Conservation (phyloP, 1,140 invertebrate species). For the Nylanderia fulva region DNA sequence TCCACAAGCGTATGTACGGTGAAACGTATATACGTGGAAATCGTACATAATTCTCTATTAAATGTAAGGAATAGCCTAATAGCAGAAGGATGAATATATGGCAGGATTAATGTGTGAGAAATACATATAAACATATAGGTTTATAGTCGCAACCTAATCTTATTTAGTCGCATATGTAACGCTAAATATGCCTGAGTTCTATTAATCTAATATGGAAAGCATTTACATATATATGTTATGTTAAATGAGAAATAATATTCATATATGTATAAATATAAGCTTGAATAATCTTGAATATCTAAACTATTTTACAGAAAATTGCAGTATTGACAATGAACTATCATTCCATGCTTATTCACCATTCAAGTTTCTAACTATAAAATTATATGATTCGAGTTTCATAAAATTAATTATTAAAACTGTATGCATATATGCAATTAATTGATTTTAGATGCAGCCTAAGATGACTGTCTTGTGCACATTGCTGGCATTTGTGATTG, state of each 20-base stretch:
- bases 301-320: neutral
- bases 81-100: neutral
- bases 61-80: neutral
- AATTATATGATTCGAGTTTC: neutral
- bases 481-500: constrained; percentile 65
- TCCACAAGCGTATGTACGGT: constrained; percentile 18
- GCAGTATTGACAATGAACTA: too few species aligned
- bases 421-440: neutral
- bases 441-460: constrained; percentile 72
- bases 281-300: neutral
- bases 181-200: neutral
- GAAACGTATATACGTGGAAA: constrained; percentile 26
- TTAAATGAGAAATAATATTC: neutral
- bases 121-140: neutral
- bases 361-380: neutral
- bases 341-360: neutral
- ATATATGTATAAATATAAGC: neutral
- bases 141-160: constrained; percentile 20
- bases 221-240: too few species aligned
- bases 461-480: constrained; percentile 72
- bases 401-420: constrained; percentile 10
- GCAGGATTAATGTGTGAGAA: neutral
- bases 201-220: neutral
- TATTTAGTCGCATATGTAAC: constrained; percentile 25
- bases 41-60: constrained; percentile 32